A percentile compares a stretch with the other conserved stretches of the same genome.
These are phyloP conservation scores for Gortyna flavago DNA, from an alignment of 2,888 invertebrate genomes.

Conservation along the genomic window DNA sequence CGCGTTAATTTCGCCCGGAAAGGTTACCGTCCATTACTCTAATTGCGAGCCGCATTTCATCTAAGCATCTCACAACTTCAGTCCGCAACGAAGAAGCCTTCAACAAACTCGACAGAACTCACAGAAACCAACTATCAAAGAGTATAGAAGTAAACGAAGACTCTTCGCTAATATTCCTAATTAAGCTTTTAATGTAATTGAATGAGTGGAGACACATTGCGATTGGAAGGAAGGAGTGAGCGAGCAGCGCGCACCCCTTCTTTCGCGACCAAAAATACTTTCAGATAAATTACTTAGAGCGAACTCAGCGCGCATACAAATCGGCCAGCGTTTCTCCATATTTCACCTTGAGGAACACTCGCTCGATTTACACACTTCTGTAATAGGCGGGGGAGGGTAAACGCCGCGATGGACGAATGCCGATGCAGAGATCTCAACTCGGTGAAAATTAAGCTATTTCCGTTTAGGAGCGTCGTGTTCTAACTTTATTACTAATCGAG, in stretches of 20 bases:
- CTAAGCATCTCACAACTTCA: constrained; percentile 87
- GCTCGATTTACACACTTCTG: constrained; percentile 85
- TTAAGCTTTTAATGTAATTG: constrained; percentile 90
- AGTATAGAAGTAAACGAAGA: constrained; percentile 85
- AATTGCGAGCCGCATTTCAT: constrained; percentile 89
- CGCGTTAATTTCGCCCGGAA: constrained; percentile 84
- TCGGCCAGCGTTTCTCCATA: constrained; percentile 84
- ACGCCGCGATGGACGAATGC: constrained; percentile 74
- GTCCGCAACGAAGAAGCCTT: constrained; percentile 80
- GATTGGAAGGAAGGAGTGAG: constrained; percentile 78
- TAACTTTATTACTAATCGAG: constrained; percentile 85
- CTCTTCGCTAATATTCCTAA: constrained; percentile 88
- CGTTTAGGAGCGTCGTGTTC: constrained; percentile 77
- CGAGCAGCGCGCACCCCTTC: constrained; percentile 74
- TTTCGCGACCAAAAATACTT: constrained; percentile 84
- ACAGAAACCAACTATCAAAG: constrained; percentile 84
- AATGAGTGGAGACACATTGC: constrained; percentile 86
- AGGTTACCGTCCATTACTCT: constrained; percentile 89
- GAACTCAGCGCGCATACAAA: constrained; percentile 87
- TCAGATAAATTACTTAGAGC: constrained; percentile 87
- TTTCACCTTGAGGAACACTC: constrained; percentile 83
- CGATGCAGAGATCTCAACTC: constrained; percentile 72
- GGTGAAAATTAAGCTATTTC: constrained; percentile 86
- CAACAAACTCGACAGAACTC: constrained; percentile 86
- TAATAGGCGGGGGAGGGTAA: constrained; percentile 72